Percentiles rank a stretch among this genome's conserved stretches.
These are phyloP conservation scores for Manacus vitellinus DNA, from an alignment of 2,113 vertebrate species.

Conservation along the genomic window DNA sequence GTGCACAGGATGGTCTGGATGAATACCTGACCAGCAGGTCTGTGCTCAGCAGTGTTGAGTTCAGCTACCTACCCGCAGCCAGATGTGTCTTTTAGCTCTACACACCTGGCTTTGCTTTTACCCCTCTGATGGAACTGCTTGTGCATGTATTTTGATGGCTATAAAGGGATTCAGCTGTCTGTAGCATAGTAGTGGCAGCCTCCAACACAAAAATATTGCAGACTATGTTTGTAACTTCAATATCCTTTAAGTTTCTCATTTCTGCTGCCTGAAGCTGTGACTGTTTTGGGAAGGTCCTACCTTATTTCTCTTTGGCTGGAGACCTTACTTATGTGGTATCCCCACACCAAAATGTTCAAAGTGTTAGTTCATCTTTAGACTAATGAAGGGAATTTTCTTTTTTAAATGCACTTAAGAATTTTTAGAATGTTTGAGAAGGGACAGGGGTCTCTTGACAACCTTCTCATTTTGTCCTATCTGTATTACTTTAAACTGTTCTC, in stretches of 20 bases:
- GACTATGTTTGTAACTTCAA: not conserved
- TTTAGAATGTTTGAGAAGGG: not conserved
- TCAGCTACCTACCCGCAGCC: not conserved
- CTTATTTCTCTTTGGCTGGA: not conserved
- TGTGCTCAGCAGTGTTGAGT: not conserved
- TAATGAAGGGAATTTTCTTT: not conserved
- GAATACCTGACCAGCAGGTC: not conserved
- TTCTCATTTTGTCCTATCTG: not conserved
- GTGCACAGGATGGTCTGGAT: not conserved
- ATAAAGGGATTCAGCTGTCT: not conserved
- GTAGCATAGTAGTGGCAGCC: not conserved
- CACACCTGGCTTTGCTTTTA: not conserved
- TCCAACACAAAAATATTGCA: not conserved
- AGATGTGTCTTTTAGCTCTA: not conserved
- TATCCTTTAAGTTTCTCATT: not conserved
- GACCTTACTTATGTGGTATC: not conserved
- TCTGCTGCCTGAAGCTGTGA: not conserved
- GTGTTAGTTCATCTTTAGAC: not conserved
- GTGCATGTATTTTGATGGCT: not conserved
- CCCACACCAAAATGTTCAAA: not conserved
- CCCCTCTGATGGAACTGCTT: not conserved
- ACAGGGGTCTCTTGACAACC: not conserved
- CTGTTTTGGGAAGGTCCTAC: not conserved
- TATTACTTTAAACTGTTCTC: not conserved
- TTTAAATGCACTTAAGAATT: not conserved